Evolutionary conservation across 1,140 invertebrate genomes (phyloP).

Genomic region (Drosophila serrata): DNA sequence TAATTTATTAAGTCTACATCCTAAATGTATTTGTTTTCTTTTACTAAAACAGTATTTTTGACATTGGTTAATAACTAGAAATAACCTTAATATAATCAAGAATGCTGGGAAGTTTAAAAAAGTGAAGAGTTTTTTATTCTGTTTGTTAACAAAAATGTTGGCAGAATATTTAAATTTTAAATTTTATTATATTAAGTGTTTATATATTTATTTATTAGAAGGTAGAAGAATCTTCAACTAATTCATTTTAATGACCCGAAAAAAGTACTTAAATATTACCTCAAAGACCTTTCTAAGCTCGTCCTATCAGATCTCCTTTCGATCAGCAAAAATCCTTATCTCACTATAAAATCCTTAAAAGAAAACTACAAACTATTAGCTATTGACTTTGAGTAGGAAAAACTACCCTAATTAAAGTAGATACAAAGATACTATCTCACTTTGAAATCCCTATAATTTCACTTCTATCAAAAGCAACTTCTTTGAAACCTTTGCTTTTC

Average conservation of each 20-base stretch:
- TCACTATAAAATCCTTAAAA: background rate
- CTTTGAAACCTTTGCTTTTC: background rate
- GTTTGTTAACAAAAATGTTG: too few relatives aligned
- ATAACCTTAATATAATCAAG: too few relatives aligned
- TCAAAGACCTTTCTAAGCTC: background rate
- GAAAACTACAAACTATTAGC: background rate
- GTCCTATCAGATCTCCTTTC: background rate
- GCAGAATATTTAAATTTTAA: too few relatives aligned
- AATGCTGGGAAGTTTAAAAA: too few relatives aligned
- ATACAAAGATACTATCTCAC: background rate
- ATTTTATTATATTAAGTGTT: too few relatives aligned
- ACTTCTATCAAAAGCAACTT: background rate
- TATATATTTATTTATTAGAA: too few relatives aligned
- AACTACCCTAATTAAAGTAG: background rate
- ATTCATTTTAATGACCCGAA: background rate
- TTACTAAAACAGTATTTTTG: too few relatives aligned
- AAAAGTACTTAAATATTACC: background rate
- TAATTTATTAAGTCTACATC: too few relatives aligned
- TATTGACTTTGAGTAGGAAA: background rate
- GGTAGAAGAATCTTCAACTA: too few relatives aligned
- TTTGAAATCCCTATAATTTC: background rate
- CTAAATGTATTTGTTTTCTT: too few relatives aligned
- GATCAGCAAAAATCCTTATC: background rate
- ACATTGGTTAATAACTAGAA: too few relatives aligned
- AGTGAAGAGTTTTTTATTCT: too few relatives aligned